Base-by-base conservation (phyloP, 2,888 invertebrate species). In the Sipha maydis region DNA sequence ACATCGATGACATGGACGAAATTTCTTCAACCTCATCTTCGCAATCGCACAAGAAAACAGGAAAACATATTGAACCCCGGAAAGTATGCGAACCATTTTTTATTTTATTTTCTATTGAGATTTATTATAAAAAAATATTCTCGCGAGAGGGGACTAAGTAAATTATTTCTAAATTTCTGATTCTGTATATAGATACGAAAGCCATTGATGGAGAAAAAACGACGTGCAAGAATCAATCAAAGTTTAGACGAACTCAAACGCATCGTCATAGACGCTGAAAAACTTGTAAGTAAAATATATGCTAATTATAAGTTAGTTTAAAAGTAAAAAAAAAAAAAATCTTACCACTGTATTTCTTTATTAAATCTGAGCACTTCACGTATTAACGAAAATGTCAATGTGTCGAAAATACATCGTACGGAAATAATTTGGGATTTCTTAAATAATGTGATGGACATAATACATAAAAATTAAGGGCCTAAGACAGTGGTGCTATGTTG, bases 121-220 rank as follows among this genome's bases (percentile, higher is more conserved):
- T 56, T 25, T 14, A 48, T 48, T 2, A 48, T 48, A 11, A 14
- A 48, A 48, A 48, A 48, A 14, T 11, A 14, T 2, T 7, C 25
- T 3, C 61, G 25, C 11, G 48, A 14, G 14, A 48, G 11, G 2
- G 1, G 48, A 25, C 61, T 7, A 25, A 61, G 21, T 61, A 0
- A 9, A 56, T 19, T 61, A 61, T 61, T 61, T 61, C 19, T 17
- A 19, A 34, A 4, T 61, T 4, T 61, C 21, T 61, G 25, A 21
- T 61, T 25, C 8, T 61, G 21, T 71, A 0, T 78, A 34, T 34
- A 89, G 89, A 89, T 89, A n/a, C 69, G 89, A 76, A 89, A 89
- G 31, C 89, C 89, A 21, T 76, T 89, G 84, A 89, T 89, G 89
- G 89, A 89, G 80, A 89, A 89, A 75, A 89, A 89, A 69, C 77